Base-by-base conservation (phyloP, 2,113 vertebrate species). In the Nematolebias whitei region DNA sequence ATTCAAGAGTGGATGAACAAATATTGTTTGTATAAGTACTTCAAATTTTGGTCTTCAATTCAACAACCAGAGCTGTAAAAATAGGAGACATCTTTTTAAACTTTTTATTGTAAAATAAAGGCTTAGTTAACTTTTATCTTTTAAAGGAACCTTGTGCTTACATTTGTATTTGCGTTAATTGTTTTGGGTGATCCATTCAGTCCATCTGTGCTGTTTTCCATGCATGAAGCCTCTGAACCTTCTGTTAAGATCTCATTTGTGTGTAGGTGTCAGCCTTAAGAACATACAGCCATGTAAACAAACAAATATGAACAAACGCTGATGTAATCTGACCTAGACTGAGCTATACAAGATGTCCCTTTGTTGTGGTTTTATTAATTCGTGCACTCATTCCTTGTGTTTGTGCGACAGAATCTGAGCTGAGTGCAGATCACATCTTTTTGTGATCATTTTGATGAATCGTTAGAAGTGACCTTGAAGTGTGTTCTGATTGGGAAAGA, bases 401-500 rank as follows among this genome's bases (percentile, higher is more conserved):
- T 35, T 35, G 32, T 9, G 32, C 10, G 32, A 10, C 32, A 8
- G 32, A 35, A 35, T 35, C 32, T 9, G 32, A 35, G 32, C 32
- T 35, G 32, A 35, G 2, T 35, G 10, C 5, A 9, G 32, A 35
- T 35, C 32, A 35, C 26, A 29, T 4, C 26, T 3, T 35, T 35
- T 35, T 35, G 5, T 35, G 9, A 35, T 35, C 10, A 7, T 19
- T 13, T 56, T 19, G 12, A 49, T 8, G 48, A 67, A 35, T 48
- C 26, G 13, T 40, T 22, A 45, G 53, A 38, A 56, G 22, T 26
- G 24, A 49, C 15, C 4, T n/a, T 54, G 24, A 58, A 55, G 51
- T 49, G 61, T 39, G 26, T 51, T 41, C 20, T 58, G 13, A 47
- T 53, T 44, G 3, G 62, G 54, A 14, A 49, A 40, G 4, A 65